Percentiles rank a stretch among this genome's conserved stretches.
These are phyloP conservation scores for Drosophila leontia DNA, from an alignment of 1,140 invertebrate genomes.

Conservation along the genomic window DNA sequence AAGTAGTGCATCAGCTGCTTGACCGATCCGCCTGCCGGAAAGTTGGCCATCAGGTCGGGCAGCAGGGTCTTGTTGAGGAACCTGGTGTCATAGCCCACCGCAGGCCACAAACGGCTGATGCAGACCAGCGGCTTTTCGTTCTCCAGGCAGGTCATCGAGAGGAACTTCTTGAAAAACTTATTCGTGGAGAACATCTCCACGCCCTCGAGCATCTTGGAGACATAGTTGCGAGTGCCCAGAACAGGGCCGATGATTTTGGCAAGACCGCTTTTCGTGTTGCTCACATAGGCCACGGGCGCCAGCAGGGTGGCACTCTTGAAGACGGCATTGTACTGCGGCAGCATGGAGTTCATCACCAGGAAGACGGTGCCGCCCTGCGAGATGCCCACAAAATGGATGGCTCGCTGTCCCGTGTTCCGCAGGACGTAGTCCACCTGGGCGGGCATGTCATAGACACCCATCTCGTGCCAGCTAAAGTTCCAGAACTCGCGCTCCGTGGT, in stretches of 20 bases:
- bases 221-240: conserved; percentile 75
- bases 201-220: conserved; percentile 86
- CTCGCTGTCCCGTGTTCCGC: conserved; percentile 84
- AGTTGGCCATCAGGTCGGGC: conserved; percentile 85
- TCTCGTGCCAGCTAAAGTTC: conserved; percentile 89
- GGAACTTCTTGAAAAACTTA: conserved; percentile 85
- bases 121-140: conserved; percentile 85
- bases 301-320: conserved; percentile 86
- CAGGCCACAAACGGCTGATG: conserved; percentile 86
- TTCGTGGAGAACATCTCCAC: conserved; percentile 87
- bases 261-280: conserved; percentile 83
- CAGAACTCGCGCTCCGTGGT: conserved; percentile 85
- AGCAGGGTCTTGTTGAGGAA: conserved; percentile 85
- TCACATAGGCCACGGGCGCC: conserved; percentile 86
- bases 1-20: conserved; percentile 86
- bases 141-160: conserved; percentile 86
- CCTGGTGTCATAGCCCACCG: conserved; percentile 86
- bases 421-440: conserved; percentile 89
- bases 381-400: conserved; percentile 85
- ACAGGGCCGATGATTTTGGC: conserved; percentile 80
- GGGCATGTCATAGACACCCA: conserved; percentile 89
- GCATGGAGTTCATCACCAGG: conserved; percentile 86
- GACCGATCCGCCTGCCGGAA: conserved; percentile 86
- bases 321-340: conserved; percentile 87
- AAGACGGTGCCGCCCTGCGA: conserved; percentile 88